Conservation (phyloP, 2,888 invertebrate genomes). For the Antheraea assamensis region DNA sequence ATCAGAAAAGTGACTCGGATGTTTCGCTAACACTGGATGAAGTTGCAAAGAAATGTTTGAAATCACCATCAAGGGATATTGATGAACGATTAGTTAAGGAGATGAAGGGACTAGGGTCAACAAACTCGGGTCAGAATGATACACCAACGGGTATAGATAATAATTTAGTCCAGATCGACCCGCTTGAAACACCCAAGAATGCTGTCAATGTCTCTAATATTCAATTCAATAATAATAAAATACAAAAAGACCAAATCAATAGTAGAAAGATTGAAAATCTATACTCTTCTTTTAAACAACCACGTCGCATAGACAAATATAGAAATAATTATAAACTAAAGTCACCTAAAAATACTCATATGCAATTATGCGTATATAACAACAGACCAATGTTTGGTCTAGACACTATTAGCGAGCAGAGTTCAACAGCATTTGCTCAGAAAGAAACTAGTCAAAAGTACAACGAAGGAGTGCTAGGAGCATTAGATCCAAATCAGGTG, state of each 20-base stretch:
- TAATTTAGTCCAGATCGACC: slow-evolving; percentile 33
- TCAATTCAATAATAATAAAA: slow-evolving; percentile 27
- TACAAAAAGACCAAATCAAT: background rate
- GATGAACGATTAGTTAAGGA: slow-evolving; percentile 46
- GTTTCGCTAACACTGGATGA: slow-evolving; percentile 35
- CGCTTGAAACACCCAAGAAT: slow-evolving; percentile 32
- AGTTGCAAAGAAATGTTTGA: slow-evolving; percentile 43
- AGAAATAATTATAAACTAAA: background rate
- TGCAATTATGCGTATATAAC: background rate
- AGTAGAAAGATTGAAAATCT: slow-evolving; percentile 5
- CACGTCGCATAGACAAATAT: background rate
- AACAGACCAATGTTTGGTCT: background rate
- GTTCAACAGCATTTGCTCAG: background rate
- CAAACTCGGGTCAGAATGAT: slow-evolving; percentile 25
- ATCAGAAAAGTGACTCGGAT: slow-evolving; percentile 19
- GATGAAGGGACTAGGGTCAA: slow-evolving; percentile 41
- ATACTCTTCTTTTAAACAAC: slow-evolving; percentile 15
- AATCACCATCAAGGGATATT: slow-evolving; percentile 38
- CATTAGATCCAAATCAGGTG: slow-evolving; percentile 13
- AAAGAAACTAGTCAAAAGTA: slow-evolving; percentile 16
- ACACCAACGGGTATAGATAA: slow-evolving; percentile 25
- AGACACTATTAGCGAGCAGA: background rate
- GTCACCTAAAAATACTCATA: background rate
- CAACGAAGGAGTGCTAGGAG: background rate
- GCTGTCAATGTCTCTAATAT: slow-evolving; percentile 32